These are phyloP conservation scores for Psephotus haematonotus DNA, from an alignment of 2,113 vertebrate genomes.

Conservation along the genomic window DNA sequence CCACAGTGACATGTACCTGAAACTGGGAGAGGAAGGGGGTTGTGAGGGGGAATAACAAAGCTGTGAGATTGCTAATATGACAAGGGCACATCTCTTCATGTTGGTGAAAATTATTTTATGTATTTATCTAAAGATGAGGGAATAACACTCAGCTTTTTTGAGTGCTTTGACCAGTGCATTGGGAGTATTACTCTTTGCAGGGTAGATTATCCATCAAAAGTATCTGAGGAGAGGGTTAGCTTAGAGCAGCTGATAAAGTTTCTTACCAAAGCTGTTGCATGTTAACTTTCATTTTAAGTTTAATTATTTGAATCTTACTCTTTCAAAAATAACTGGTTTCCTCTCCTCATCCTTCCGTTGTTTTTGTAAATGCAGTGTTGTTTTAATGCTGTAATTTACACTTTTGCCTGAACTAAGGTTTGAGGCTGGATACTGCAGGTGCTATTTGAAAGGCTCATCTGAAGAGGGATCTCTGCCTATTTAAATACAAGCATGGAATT, in stretches of 20 bases:
- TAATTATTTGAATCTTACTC: not conserved
- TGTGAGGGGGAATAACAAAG: not conserved
- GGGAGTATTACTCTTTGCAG: not conserved
- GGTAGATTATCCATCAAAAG: not conserved
- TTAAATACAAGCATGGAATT: not conserved
- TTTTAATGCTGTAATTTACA: not conserved
- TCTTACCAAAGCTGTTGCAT: not conserved
- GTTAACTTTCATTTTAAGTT: not conserved
- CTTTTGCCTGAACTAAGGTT: not conserved
- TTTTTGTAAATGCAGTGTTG: not conserved
- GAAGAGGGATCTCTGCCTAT: not conserved
- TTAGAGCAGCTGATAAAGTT: not conserved
- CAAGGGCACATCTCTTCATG: not conserved
- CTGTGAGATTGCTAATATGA: not conserved
- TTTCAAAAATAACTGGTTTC: not conserved
- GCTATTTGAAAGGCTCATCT: not conserved
- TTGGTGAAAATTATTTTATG: not conserved
- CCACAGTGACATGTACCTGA: not conserved
- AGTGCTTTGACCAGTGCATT: not conserved
- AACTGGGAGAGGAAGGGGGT: not conserved
- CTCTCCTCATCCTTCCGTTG: not conserved
- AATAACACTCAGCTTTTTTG: not conserved
- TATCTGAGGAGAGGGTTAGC: not conserved
- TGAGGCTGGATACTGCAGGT: not conserved
- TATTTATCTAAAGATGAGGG: not conserved